Base-by-base conservation (phyloP, 2,113 vertebrate genomes). In the Indri indri region DNA sequence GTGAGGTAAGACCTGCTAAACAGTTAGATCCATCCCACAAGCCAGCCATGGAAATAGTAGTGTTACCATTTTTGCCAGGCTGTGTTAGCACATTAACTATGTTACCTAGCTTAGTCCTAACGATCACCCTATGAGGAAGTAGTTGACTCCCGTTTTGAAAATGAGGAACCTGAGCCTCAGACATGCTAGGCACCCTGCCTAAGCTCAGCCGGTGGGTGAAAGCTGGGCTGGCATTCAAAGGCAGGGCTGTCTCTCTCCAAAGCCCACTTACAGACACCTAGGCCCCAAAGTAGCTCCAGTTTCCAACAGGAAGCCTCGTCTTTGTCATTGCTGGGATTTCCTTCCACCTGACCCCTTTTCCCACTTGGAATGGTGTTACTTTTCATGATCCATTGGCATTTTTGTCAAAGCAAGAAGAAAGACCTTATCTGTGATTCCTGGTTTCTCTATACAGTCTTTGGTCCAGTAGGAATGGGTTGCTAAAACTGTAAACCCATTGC, bases 311-410 rank as follows among this genome's bases (percentile, higher is more conserved):
- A 94, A 59, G 12, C 2, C 42, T 96, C 37, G 3, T 79, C 42
- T 86, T 32, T 47, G 25, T 54, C 20, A 11, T 9, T 22, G 14
- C 25, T 6, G 6, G 1, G 34, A 68, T 47, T n/a, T 74, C 54
- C 88, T 68, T 25, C 66, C 8, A 6, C 59, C 37, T 61, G 27
- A 42, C 23, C 50, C 71, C 20, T 42, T 57, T 85, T 73, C 47
- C 42, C 32, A 22, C 32, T 70, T 85, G 68, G 37, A 50, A 40
- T 40, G 45, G 0, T 4, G 0, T 87, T 37, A 16, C 9, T 23
- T 81, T 32, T 27, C 32, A 7, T 4, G 0, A 71, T 61, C 17
- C 0, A 22, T 0, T 74, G 30, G 4, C 66, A n/a, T 50, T 80
- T 52, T 85, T 6, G 14, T 95, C 88, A 77, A 34, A 65, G 9